phyloP scores from a whole-genome alignment of 2,113 vertebrate genomes.

The Eulacestoma nigropectus region DNA sequence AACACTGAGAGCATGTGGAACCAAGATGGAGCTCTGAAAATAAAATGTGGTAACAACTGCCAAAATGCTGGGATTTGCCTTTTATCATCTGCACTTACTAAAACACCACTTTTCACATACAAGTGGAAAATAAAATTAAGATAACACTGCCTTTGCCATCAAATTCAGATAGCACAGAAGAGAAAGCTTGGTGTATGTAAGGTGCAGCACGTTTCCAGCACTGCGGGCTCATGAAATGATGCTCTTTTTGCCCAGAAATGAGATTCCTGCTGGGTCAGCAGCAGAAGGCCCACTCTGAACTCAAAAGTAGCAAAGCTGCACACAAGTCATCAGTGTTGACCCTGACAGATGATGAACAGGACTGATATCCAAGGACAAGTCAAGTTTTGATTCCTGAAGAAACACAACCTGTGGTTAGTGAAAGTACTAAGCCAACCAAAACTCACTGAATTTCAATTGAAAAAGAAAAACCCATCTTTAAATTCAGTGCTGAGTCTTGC shows the following conservation, averaged over 20 bases:
- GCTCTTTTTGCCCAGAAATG: neutral
- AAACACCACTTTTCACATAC: neutral
- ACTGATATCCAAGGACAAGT: neutral
- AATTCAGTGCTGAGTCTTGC: neutral
- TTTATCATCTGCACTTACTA: neutral
- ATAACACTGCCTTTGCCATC: neutral
- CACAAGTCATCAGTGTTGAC: neutral
- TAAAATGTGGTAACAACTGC: neutral
- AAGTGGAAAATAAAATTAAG: neutral
- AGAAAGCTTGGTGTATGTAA: neutral
- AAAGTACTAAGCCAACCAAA: neutral
- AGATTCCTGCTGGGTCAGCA: neutral
- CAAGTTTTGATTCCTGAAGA: neutral
- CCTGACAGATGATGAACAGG: neutral
- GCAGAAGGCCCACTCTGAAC: neutral
- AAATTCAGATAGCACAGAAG: neutral
- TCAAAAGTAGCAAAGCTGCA: neutral
- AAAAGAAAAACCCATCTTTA: neutral
- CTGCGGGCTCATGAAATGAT: neutral
- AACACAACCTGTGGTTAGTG: neutral
- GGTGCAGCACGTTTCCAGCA: neutral
- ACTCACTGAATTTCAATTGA: neutral
- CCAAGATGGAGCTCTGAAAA: neutral
- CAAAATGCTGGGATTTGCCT: neutral
- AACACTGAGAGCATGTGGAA: neutral